These are phyloP conservation scores for Hycleus cichorii DNA, from an alignment of 1,140 invertebrate genomes.

Conservation along the genomic window DNA sequence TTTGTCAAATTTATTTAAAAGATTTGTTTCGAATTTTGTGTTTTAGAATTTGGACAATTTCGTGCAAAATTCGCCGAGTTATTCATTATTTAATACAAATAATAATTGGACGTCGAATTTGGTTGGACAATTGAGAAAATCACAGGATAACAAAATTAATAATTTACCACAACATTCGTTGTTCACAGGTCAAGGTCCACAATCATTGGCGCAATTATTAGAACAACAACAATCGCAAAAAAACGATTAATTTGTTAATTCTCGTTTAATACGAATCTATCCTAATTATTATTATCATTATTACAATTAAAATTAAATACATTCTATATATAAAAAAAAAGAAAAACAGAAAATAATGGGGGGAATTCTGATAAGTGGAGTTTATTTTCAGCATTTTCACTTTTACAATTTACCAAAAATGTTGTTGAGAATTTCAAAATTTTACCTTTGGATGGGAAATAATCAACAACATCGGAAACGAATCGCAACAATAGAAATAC, in stretches of 20 bases:
- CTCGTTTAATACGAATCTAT: too few species aligned
- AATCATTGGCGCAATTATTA: conserved; percentile 68
- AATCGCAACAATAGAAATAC: too few species aligned
- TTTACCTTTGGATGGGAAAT: too few species aligned
- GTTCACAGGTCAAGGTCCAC: conserved; percentile 69
- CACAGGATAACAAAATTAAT: neutral
- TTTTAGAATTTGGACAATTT: conserved; percentile 10
- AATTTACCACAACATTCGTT: conserved; percentile 54
- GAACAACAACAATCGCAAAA: conserved; percentile 61
- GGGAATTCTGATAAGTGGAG: too few species aligned
- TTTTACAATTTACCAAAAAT: too few species aligned
- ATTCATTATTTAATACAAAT: conserved; percentile 38
- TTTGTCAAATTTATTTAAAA: neutral
- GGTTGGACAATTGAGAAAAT: conserved; percentile 26
- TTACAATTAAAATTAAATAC: too few species aligned
- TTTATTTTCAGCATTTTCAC: too few species aligned
- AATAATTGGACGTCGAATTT: conserved; percentile 35
- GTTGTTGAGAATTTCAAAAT: too few species aligned
- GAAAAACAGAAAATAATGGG: too few species aligned
- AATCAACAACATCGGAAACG: too few species aligned
- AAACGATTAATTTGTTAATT: neutral
- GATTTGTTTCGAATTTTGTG: neutral
- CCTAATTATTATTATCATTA: too few species aligned
- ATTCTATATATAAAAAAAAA: too few species aligned
- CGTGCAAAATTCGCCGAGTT: conserved; percentile 23